A percentile compares a stretch with the other conserved stretches of the same genome.
Evolutionary conservation across 2,797 vertebrate species (phyloP).

Genomic region (Tenualosa thibaudeaui): DNA sequence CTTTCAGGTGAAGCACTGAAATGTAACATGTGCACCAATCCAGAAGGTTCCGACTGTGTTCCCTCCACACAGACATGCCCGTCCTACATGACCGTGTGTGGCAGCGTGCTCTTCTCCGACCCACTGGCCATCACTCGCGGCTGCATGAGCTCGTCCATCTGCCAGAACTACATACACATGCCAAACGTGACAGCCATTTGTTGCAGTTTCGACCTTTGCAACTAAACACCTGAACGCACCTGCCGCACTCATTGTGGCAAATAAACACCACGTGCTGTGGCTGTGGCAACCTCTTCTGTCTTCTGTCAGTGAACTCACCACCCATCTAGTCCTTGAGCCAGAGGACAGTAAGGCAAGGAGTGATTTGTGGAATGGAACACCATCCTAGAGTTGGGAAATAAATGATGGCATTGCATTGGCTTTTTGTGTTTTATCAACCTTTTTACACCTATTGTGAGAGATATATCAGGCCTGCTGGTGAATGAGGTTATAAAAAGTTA

Average conservation of each 20-base stretch:
- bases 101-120: background rate
- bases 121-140: constrained; percentile 37
- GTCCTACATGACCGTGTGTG: constrained; percentile 24
- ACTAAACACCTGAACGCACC: constrained; percentile 39
- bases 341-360: too few species aligned
- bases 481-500: too few species aligned
- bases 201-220: constrained; percentile 64
- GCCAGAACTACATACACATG: constrained; percentile 39
- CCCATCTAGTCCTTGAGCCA: too few species aligned
- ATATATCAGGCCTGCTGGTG: too few species aligned
- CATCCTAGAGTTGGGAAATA: too few species aligned
- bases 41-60: background rate
- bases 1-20: constrained; percentile 2
- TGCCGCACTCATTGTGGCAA: constrained; percentile 40
- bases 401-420: too few species aligned
- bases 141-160: constrained; percentile 57
- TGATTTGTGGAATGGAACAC: too few species aligned
- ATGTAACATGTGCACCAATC: background rate
- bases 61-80: constrained; percentile 49
- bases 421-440: too few species aligned
- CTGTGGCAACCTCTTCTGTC: background rate
- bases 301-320: background rate
- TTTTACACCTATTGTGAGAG: too few species aligned
- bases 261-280: constrained; percentile 29
- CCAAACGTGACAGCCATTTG: background rate